Percentiles rank a stretch among this genome's conserved stretches.
Evolutionary conservation across 2,113 vertebrate species (phyloP).

Genomic region (Nansenia antarctica): DNA sequence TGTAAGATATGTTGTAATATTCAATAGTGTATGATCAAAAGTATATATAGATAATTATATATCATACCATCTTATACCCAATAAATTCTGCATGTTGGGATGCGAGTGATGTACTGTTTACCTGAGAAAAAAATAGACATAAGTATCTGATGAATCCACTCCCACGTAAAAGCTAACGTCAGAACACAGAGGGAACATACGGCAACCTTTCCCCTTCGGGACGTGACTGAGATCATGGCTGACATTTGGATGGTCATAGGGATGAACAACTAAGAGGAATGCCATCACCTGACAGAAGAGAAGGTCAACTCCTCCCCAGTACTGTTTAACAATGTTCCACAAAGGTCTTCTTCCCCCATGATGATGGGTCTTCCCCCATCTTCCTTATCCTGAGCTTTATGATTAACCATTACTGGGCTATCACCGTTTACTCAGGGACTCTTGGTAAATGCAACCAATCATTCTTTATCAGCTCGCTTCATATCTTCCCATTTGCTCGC

Average conservation of each 20-base stretch:
- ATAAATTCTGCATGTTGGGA: background rate
- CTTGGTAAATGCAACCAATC: too few species aligned
- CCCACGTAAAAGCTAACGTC: background rate
- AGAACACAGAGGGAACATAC: background rate
- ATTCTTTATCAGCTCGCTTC: too few species aligned
- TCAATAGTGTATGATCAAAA: too few species aligned
- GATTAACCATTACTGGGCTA: background rate
- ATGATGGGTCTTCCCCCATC: too few species aligned
- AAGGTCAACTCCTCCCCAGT: background rate
- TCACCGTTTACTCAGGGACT: too few species aligned
- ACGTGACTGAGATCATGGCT: background rate
- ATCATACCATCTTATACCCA: too few species aligned
- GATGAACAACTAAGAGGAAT: background rate
- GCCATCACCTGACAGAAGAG: background rate
- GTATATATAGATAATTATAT: too few species aligned
- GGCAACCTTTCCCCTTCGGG: background rate
- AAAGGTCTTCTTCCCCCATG: background rate
- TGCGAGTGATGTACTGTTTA: background rate
- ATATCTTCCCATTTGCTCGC: too few species aligned
- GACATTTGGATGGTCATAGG: background rate
- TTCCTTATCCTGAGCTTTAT: background rate
- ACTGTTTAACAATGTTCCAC: background rate
- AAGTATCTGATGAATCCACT: background rate
- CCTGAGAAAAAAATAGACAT: background rate
- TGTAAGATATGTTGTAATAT: too few species aligned